phyloP scores from a whole-genome alignment of 2,888 invertebrate genomes.

The Stenichneumon culpator region DNA sequence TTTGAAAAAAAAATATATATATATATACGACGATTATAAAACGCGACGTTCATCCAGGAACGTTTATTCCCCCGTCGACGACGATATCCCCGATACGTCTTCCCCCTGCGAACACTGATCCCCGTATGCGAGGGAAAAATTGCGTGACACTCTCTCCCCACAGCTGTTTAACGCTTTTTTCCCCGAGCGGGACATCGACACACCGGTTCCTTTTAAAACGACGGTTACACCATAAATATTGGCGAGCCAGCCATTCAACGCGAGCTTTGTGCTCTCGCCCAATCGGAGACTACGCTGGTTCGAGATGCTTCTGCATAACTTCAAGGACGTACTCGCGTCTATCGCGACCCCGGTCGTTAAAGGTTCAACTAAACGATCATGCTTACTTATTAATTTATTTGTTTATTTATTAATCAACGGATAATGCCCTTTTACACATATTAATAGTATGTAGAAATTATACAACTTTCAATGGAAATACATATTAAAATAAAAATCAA shows the following conservation, averaged over 20 bases:
- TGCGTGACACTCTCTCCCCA: slow-evolving; percentile 46
- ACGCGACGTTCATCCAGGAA: slow-evolving; percentile 61
- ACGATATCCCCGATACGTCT: slow-evolving; percentile 65
- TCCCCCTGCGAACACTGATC: slow-evolving; percentile 58
- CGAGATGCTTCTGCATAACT: slow-evolving; percentile 6
- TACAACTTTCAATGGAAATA: too few species aligned
- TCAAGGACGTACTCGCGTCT: slow-evolving; percentile 25
- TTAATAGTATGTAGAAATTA: too few species aligned
- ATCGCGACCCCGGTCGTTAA: background rate
- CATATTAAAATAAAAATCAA: too few species aligned
- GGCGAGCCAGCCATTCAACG: slow-evolving; percentile 44
- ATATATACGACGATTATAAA: slow-evolving; percentile 25
- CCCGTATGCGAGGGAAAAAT: slow-evolving; percentile 69
- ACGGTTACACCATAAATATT: slow-evolving; percentile 67
- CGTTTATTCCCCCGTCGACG: slow-evolving; percentile 49
- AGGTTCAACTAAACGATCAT: background rate
- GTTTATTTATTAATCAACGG: too few species aligned
- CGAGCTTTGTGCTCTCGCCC: slow-evolving; percentile 19
- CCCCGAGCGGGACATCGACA: slow-evolving; percentile 42
- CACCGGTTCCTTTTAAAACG: slow-evolving; percentile 66
- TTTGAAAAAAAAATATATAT: slow-evolving; percentile 41
- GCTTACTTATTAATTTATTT: too few species aligned
- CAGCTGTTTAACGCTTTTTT: slow-evolving; percentile 65
- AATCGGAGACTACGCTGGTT: slow-evolving; percentile 32
- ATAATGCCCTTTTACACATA: too few species aligned